Percentiles rank a stretch among this genome's conserved stretches.
These are phyloP conservation scores for Sapayoa aenigma DNA, from an alignment of 2,113 vertebrate species.

Conservation along the genomic window DNA sequence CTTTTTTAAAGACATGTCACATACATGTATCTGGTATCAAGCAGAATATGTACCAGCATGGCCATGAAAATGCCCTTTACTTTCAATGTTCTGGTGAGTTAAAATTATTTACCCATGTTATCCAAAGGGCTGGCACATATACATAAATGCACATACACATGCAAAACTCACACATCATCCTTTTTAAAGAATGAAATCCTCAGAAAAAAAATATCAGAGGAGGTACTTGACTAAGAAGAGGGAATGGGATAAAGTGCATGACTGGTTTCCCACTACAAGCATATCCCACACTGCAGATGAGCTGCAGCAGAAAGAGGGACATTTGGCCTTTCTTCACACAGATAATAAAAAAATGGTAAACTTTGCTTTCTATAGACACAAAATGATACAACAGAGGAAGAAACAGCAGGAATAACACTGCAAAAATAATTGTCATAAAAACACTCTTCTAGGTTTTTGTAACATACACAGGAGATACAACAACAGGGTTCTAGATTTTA, in stretches of 20 bases:
- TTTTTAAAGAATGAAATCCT: background rate
- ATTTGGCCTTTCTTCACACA: background rate
- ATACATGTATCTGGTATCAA: background rate
- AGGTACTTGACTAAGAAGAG: background rate
- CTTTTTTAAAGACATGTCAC: background rate
- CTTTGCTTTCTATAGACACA: background rate
- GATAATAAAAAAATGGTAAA: background rate
- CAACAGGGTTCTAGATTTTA: background rate
- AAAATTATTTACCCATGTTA: background rate
- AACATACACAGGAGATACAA: background rate
- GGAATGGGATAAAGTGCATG: background rate
- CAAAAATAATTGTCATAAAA: background rate
- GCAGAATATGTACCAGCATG: background rate
- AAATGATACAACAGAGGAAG: background rate
- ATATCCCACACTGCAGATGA: background rate
- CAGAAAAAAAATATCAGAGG: background rate
- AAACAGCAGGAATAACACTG: background rate
- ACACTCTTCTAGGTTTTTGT: background rate
- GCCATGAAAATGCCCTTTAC: background rate
- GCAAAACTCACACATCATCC: background rate
- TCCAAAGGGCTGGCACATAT: background rate
- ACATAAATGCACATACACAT: fast-evolving
- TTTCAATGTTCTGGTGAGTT: background rate
- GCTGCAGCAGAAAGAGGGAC: background rate
- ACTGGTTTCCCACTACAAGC: background rate